A percentile compares a stretch with the other conserved stretches of the same genome.
Evolutionary conservation across 2,113 vertebrate species (phyloP).

Genomic region (Loxodonta africana): DNA sequence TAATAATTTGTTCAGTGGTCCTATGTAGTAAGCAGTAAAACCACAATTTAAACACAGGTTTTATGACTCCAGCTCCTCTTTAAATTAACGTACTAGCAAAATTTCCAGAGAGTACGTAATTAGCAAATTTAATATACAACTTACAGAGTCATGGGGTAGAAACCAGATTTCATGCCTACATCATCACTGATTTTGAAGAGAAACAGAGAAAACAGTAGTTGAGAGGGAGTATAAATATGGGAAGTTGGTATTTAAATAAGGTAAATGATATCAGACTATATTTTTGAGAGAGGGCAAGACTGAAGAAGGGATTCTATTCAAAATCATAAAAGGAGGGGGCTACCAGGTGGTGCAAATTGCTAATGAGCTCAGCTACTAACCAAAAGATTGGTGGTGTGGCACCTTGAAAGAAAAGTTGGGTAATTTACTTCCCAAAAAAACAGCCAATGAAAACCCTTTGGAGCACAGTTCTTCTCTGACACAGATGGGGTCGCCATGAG

Average conservation of each 20-base stretch:
- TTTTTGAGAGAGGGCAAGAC: not conserved
- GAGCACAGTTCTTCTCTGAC: not conserved
- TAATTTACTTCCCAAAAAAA: not conserved
- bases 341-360: not conserved
- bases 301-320: not conserved
- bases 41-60: not conserved
- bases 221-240: not conserved
- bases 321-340: not conserved
- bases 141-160: not conserved
- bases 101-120: not conserved
- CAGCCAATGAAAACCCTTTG: not conserved
- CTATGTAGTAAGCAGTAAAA: not conserved
- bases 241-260: not conserved
- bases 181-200: constrained; percentile 54
- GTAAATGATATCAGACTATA: not conserved
- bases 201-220: not conserved
- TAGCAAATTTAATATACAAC: not conserved
- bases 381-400: not conserved
- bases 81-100: not conserved
- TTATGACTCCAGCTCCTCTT: not conserved
- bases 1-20: not conserved
- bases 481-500: not conserved
- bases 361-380: not conserved
- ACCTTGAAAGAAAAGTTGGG: not conserved
- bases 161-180: not conserved